Percentiles rank a stretch among this genome's conserved stretches.
Evolutionary conservation across 1,140 invertebrate species (phyloP).

Genomic region (Oreohelix idahoensis): DNA sequence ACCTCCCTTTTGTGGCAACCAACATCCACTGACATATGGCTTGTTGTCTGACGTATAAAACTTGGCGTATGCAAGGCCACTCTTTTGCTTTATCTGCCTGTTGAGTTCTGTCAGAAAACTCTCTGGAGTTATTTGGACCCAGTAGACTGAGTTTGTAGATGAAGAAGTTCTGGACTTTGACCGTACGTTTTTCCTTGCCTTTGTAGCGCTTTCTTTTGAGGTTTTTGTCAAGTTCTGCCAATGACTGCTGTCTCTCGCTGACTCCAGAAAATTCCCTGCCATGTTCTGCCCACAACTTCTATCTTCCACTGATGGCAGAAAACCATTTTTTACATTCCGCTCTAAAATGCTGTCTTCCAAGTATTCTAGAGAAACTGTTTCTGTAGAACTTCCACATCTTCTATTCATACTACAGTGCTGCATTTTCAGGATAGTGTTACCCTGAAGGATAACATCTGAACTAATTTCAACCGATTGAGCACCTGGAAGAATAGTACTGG

Average conservation of each 20-base stretch:
- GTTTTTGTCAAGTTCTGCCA: conserved; percentile 27
- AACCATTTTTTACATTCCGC: too few relatives aligned
- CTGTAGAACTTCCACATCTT: not conserved
- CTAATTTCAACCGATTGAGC: not conserved
- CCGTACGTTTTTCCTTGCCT: conserved; percentile 24
- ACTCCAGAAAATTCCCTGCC: not conserved
- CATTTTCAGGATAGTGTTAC: not conserved
- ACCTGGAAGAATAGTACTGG: not conserved
- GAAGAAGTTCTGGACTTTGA: not conserved
- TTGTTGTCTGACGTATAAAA: conserved; percentile 47
- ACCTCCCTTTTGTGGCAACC: conserved; percentile 35
- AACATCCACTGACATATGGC: conserved; percentile 48
- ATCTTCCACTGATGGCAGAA: not conserved
- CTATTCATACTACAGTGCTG: not conserved
- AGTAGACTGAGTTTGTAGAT: conserved; percentile 33
- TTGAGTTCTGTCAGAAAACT: conserved; percentile 54
- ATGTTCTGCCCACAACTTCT: too few relatives aligned
- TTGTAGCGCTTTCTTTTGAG: conserved; percentile 1
- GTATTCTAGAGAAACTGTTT: not conserved
- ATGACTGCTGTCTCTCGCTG: not conserved
- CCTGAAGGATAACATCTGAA: not conserved
- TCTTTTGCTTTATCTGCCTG: conserved; percentile 35
- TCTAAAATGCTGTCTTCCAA: too few relatives aligned
- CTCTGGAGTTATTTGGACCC: conserved; percentile 48
- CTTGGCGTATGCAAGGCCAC: conserved; percentile 46